Percentiles rank a stretch among this genome's conserved stretches.
Conservation (phyloP, 2,797 vertebrate species). For the Trichosurus vulpecula region DNA sequence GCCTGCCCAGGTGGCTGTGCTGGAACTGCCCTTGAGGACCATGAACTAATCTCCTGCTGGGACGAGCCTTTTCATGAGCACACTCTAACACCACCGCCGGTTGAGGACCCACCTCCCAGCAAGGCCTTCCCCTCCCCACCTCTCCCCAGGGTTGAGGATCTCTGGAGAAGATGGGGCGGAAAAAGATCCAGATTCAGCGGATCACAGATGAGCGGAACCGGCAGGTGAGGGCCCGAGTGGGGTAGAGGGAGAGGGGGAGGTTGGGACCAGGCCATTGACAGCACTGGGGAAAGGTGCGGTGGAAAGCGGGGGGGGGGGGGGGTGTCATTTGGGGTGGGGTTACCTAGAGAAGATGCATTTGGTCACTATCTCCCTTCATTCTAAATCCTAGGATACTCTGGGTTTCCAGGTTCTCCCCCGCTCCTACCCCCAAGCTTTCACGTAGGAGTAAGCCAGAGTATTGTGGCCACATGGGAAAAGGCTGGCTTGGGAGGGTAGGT, state of each 20-base stretch:
- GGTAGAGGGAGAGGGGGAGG: neutral
- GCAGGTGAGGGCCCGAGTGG: constrained; percentile 87
- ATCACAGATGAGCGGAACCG: constrained; percentile 98
- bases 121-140: constrained; percentile 71
- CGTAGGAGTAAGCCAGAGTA: neutral
- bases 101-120: constrained; percentile 64
- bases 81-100: constrained; percentile 62
- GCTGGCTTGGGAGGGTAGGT: neutral
- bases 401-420: neutral
- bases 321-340: neutral
- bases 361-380: neutral
- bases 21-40: constrained; percentile 54
- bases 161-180: constrained; percentile 94
- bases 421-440: neutral
- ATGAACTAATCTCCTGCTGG: constrained; percentile 72
- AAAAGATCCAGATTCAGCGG: constrained; percentile 99
- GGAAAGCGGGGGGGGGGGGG: neutral
- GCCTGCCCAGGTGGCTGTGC: constrained; percentile 56
- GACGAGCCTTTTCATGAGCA: constrained; percentile 78
- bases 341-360: neutral
- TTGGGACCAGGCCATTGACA: neutral
- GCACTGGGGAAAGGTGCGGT: neutral
- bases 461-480: neutral
- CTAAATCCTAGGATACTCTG: neutral
- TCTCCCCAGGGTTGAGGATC: constrained; percentile 72